phyloP scores from a whole-genome alignment of 1,140 invertebrate genomes.

The Psilanteris sp. region DNA sequence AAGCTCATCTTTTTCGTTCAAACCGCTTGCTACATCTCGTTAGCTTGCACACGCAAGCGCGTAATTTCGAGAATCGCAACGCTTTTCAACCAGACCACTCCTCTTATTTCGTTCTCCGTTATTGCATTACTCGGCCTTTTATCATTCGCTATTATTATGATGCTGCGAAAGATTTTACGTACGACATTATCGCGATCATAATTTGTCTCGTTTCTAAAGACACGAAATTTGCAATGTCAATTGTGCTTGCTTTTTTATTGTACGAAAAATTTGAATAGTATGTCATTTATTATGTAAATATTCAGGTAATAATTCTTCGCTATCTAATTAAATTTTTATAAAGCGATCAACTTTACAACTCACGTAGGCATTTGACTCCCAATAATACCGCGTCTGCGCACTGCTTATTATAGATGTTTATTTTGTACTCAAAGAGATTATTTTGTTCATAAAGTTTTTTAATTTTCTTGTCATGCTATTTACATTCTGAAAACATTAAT shows the following conservation, averaged over 20 bases:
- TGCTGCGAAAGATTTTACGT: conserved; percentile 43
- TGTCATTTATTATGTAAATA: conserved; percentile 47
- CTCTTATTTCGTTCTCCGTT: background rate
- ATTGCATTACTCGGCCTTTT: conserved; percentile 38
- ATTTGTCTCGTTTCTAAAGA: conserved; percentile 53
- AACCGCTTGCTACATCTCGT: conserved; percentile 9
- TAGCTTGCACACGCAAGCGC: conserved; percentile 35
- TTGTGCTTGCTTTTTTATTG: conserved; percentile 16
- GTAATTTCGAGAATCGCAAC: conserved; percentile 51
- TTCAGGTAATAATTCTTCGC: conserved; percentile 18
- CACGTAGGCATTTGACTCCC: background rate
- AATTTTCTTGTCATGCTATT: no score
- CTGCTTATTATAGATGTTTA: background rate
- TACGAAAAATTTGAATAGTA: conserved; percentile 19
- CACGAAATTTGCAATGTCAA: conserved; percentile 48
- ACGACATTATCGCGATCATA: conserved; percentile 50
- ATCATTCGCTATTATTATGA: conserved; percentile 55
- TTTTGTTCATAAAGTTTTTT: background rate
- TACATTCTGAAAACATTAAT: no score
- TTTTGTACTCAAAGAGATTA: background rate
- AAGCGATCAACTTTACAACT: background rate
- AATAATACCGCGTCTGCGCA: background rate
- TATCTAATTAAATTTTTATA: conserved; percentile 26
- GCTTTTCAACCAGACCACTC: conserved; percentile 20
- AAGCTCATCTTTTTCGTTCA: conserved; percentile 6